Conservation (phyloP, 2,888 invertebrate genomes). For the Apotomis turbidana region DNA sequence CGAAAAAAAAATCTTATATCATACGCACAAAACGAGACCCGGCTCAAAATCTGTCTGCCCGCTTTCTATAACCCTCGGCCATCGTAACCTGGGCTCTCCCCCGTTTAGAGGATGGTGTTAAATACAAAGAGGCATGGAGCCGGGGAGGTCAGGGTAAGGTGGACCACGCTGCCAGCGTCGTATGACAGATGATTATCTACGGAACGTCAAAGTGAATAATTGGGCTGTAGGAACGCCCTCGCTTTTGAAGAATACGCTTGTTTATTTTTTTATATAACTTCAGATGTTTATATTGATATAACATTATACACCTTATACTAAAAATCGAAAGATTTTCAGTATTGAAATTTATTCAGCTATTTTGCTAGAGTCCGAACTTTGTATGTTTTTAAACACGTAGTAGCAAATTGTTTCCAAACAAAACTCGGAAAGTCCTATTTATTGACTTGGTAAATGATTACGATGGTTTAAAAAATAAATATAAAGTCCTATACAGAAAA, state of each 20-base stretch:
- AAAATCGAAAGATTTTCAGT: too few species aligned
- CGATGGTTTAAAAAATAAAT: too few species aligned
- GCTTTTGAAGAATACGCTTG: slow-evolving; percentile 53
- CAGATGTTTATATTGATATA: not conserved
- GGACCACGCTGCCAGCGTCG: slow-evolving; percentile 66
- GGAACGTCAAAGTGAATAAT: slow-evolving; percentile 82
- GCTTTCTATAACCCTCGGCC: slow-evolving; percentile 65
- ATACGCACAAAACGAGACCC: slow-evolving; percentile 69
- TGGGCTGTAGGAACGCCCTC: slow-evolving; percentile 71
- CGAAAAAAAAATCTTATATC: slow-evolving; percentile 69
- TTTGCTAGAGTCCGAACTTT: too few species aligned
- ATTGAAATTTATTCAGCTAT: too few species aligned
- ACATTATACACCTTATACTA: too few species aligned
- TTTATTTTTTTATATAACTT: slow-evolving; percentile 9
- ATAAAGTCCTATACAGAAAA: too few species aligned
- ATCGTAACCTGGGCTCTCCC: slow-evolving; percentile 48
- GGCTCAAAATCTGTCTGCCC: slow-evolving; percentile 67
- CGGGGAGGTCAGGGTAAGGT: slow-evolving; percentile 57
- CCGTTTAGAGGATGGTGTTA: slow-evolving; percentile 28
- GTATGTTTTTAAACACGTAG: too few species aligned
- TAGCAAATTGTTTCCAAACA: too few species aligned
- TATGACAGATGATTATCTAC: slow-evolving; percentile 83
- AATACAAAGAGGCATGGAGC: slow-evolving; percentile 2
- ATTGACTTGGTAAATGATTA: too few species aligned
- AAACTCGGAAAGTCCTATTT: too few species aligned